Percentiles rank a stretch among this genome's conserved stretches.
Conservation (phyloP, 1,140 invertebrate species). For the Trissolcus basalis region DNA sequence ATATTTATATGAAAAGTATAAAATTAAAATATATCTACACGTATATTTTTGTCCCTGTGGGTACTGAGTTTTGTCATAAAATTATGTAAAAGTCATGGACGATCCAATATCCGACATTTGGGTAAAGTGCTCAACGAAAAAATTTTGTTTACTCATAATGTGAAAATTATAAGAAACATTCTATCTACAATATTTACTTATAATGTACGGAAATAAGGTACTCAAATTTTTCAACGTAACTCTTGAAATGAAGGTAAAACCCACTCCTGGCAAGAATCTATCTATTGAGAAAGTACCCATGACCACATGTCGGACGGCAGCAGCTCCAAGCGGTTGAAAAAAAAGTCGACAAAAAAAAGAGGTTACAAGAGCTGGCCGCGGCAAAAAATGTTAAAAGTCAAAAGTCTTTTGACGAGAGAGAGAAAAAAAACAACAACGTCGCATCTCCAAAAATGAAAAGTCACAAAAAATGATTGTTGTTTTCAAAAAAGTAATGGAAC, state of each 20-base stretch:
- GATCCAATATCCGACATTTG: conserved; percentile 67
- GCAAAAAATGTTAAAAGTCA: conserved; percentile 23
- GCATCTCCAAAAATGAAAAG: conserved; percentile 54
- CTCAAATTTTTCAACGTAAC: conserved; percentile 31
- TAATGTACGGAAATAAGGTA: conserved; percentile 14
- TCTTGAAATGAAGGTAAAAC: conserved; percentile 17
- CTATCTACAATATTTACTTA: neutral
- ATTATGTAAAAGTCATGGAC: conserved; percentile 69
- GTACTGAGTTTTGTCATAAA: no score
- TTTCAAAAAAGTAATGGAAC: conserved; percentile 2
- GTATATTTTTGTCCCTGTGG: no score
- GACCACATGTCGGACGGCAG: conserved; percentile 34
- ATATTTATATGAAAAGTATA: no score
- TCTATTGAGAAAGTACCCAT: conserved; percentile 40
- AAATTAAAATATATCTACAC: no score
- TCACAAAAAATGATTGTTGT: conserved; percentile 39
- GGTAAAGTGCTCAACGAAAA: conserved; percentile 49
- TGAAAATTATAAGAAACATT: neutral
- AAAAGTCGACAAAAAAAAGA: conserved; percentile 34
- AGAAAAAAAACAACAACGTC: conserved; percentile 54
- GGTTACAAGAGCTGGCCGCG: conserved; percentile 26
- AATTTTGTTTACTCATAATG: conserved; percentile 17
- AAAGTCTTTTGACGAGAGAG: conserved; percentile 47
- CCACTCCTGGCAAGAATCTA: conserved; percentile 24
- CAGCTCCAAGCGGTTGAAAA: conserved; percentile 15